A percentile compares a stretch with the other conserved stretches of the same genome.
These are phyloP conservation scores for Drosophila sp. DNA, from an alignment of 1,140 invertebrate genomes.

Conservation along the genomic window DNA sequence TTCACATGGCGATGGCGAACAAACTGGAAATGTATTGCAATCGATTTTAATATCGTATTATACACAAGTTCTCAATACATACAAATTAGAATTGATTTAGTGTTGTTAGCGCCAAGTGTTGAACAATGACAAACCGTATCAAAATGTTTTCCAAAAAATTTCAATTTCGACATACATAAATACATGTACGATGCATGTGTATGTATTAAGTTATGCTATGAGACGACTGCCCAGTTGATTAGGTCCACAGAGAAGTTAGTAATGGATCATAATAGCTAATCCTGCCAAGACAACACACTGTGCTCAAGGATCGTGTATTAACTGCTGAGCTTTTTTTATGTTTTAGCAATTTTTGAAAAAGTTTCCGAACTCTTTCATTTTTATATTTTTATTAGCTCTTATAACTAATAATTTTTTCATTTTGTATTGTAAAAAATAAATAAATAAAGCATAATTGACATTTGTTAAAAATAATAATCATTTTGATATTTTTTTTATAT, in stretches of 20 bases:
- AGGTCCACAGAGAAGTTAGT: constrained; percentile 15
- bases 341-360: not conserved
- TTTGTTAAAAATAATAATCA: too few species aligned
- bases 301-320: not conserved
- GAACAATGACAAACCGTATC: not conserved
- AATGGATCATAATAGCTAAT: constrained; percentile 11
- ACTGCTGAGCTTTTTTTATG: not conserved
- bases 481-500: too few species aligned
- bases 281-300: constrained; percentile 40
- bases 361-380: too few species aligned
- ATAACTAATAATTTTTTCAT: too few species aligned
- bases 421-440: too few species aligned
- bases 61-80: not conserved
- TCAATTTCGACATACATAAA: constrained; percentile 9
- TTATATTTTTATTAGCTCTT: too few species aligned
- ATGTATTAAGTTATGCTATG: constrained; percentile 34
- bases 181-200: constrained; percentile 1
- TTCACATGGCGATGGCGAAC: constrained; percentile 91
- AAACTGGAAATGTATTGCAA: constrained; percentile 85
- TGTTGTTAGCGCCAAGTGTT: constrained; percentile 18
- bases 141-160: constrained; percentile 25
- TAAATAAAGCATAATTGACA: too few species aligned
- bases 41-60: not conserved
- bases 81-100: constrained; percentile 10
- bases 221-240: constrained; percentile 11